Evolutionary conservation across 2,888 invertebrate species (phyloP).

Genomic region (Siphlonurus alternatus): DNA sequence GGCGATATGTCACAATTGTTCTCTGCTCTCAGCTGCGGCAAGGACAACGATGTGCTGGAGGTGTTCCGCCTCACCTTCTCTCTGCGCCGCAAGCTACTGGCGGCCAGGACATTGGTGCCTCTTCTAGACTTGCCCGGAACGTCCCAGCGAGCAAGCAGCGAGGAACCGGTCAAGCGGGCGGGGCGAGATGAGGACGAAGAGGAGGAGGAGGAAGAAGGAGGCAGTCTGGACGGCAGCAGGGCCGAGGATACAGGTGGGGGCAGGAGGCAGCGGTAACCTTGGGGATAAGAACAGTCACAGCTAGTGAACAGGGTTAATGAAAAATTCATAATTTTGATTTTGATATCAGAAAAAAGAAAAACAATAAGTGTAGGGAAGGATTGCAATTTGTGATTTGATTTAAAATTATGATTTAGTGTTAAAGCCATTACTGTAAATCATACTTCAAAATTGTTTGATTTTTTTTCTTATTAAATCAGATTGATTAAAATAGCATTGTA

Average conservation of each 20-base stretch:
- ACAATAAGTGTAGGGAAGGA: too few relatives aligned
- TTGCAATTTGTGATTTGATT: too few relatives aligned
- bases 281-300: background rate
- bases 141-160: background rate
- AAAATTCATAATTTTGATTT: too few relatives aligned
- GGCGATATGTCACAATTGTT: too few relatives aligned
- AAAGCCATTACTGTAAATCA: too few relatives aligned
- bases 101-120: conserved; percentile 8
- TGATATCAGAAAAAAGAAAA: too few relatives aligned
- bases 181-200: conserved; percentile 8
- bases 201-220: conserved; percentile 11
- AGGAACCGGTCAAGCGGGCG: conserved; percentile 10
- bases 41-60: conserved; percentile 14
- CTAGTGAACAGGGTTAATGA: too few relatives aligned
- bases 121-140: background rate
- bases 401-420: too few relatives aligned
- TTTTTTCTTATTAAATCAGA: too few relatives aligned
- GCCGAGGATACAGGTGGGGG: conserved; percentile 6
- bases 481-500: too few relatives aligned
- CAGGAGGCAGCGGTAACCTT: background rate
- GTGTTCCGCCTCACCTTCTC: conserved; percentile 18
- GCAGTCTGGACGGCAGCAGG: conserved; percentile 8
- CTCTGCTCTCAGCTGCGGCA: background rate
- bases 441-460: too few relatives aligned
- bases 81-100: conserved; percentile 17